Base-by-base conservation (phyloP, 64 coral and sea anemone species). In the Catalaphyllia jardinei region DNA sequence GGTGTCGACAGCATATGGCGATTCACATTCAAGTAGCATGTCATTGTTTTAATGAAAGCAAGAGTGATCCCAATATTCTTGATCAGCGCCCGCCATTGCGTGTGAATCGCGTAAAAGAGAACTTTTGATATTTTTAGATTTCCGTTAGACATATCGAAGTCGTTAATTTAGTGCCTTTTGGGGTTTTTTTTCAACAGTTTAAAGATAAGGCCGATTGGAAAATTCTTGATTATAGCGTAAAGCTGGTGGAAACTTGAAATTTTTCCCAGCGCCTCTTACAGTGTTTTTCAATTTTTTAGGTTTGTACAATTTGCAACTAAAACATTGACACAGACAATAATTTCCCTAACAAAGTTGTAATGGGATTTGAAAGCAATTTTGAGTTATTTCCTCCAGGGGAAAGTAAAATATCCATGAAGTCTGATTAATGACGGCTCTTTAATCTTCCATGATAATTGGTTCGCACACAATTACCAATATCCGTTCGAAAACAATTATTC, bases 31-130 rank as follows among this genome's bases (percentile, higher is more conserved):
- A 49, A 71, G 8, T 51, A 17, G 4, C 5, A n/a, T 52, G 0
- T 31, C 13, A 50, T 85, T 85, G 81, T 85, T 51, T 85, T 85
- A 19, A 69, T 71, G 11, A 64, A 46, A 85, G 33, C 35, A 17
- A 14, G 12, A 85, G 52, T 85, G 42, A 51, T 39, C 13, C 13
- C 35, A 71, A 25, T 27, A 71, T 24, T 71, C 16, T 52, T 29
- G 39, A n/a, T 67, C 38, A 2, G 15, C 14, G 12, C 11, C 10
- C 79, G 14, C 15, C 33, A 62, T 81, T 81, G 30, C 15, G 10
- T 81, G 12, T 33, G 13, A 24, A 4, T 31, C 24, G 18, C 17
- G 42, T 8, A 83, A 83, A 67, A 38, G n/a, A 33, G 33, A 14
- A 29, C 12, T 38, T 85, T 51, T 27, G 1, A n/a, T 7, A 77